Base-by-base conservation (phyloP, 2,797 vertebrate genomes). In the Octomys mimax region DNA sequence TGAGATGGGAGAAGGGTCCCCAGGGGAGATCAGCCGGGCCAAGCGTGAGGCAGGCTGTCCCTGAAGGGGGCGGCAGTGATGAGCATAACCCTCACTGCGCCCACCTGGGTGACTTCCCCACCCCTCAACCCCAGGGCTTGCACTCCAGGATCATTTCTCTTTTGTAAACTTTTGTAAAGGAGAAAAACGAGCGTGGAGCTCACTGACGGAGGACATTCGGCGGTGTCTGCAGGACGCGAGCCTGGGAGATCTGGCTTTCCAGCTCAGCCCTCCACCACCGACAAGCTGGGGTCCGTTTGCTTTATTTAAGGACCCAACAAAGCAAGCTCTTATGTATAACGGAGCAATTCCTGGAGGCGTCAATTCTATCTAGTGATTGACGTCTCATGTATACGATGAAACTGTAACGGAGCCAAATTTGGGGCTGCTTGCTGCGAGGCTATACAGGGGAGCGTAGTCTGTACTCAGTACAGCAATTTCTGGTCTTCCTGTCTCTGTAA, bases 51-150 rank as follows among this genome's bases (percentile, higher is more conserved):
- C 26, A 11, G n/a, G 26, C 42, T 52, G 24, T 7, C 33, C 26
- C 33, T 0, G 3, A 36, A 14, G 0, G 1, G 57, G 0, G 0
- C 11, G 10, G 49, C 21, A 12, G 1, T 21, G 13, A 19, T 2
- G 21, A 54, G 16, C 12, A 2, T 0, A 0, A 54, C 12, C 33
- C 3, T 14, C 4, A 13, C 24, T 16, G 5, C 0, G 10, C 8
- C 73, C 42, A 16, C 73, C 42, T 28, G 42, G 2, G 26, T 24
- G 39, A 16, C 73, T 28, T 49, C 73, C 46, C 71, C 39, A 46
- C 71, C 6, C 71, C 24, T 42, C n/a, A 28, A 2, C 36, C 36
- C 21, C 7, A 2, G 0, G 62, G 2, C 18, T 42, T 31, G 4
- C 5, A 22, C 79, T 71, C 22, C 1, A 3, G 2, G 31, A 9